Evolutionary conservation across 2,797 vertebrate species (phyloP), one percentile per base, ranked within the genome.

Genomic region (Lycodopsis pacificus): DNA sequence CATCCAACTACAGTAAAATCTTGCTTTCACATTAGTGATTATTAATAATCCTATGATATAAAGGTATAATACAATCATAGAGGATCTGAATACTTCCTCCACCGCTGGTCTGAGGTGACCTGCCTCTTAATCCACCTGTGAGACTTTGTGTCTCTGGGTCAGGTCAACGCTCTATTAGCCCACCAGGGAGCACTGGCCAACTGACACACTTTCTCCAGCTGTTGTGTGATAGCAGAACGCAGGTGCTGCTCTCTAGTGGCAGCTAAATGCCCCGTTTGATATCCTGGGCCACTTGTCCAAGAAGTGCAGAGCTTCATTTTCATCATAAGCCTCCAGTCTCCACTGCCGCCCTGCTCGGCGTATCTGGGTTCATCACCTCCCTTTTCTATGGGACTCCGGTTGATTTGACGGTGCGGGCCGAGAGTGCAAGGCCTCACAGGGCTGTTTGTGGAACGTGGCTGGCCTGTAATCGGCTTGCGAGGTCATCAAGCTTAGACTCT

Each of bases 381-480:
- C 15, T 59, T 46, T 46, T 49, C 57, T 59, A 1, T 57, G 38
- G 14, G 22, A 7, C 25, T 63, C 65, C 0, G 8, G 48, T 5
- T 65, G 44, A 73, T 77, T 15, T 61, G 69, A 46, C n/a, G 5
- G 61, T 7, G 46, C 57, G 5, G 25, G 61, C 44, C 8, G 46
- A 27, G 56, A n/a, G 56, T 7, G 34, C 1, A 8, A 73, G 73
- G 81, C 72, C 12, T 63, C 25, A 6, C 44, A 3, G 38, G 25
- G 49, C 59, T 36, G 58, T 59, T 82, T 76, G 77, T 78, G 82
- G 84, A 90, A 84, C 22, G 19, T 61, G 73, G 62, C 15, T 11
- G 65, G 73, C 48, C 77, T 79, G 54, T 90, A 92, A 92, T 90
- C 88, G 44, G 89, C 85, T 92, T 91, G 73, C 65, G 67, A 87